These are phyloP conservation scores for Gnatocerus cornutus DNA, from an alignment of 2,888 invertebrate species.

Conservation along the genomic window DNA sequence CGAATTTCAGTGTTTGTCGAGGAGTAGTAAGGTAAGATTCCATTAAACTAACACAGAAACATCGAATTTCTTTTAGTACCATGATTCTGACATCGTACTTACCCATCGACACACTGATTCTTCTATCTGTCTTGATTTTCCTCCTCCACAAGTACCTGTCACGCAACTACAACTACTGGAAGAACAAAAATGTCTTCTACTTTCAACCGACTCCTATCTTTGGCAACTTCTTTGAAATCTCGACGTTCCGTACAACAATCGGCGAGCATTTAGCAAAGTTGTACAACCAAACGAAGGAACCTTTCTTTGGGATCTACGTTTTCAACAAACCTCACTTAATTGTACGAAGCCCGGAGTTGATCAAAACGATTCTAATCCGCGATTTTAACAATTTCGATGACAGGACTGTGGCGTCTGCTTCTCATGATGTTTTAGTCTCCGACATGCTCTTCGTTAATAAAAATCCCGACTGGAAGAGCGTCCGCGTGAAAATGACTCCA, in stretches of 20 bases:
- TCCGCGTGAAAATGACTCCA: constrained; percentile 73
- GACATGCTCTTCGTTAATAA: constrained; percentile 70
- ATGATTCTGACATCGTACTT: constrained; percentile 26
- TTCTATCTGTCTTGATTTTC: constrained; percentile 25
- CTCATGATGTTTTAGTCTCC: constrained; percentile 69
- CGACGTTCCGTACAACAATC: constrained; percentile 47
- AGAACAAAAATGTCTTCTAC: constrained; percentile 55
- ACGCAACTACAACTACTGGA: constrained; percentile 60
- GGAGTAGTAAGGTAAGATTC: not conserved
- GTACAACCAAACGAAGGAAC: constrained; percentile 54
- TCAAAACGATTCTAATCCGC: constrained; percentile 71
- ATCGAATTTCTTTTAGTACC: not conserved
- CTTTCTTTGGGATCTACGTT: constrained; percentile 72
- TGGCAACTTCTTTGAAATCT: constrained; percentile 56
- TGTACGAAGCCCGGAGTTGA: constrained; percentile 70
- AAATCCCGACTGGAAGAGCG: constrained; percentile 73
- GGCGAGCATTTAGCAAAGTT: constrained; percentile 49
- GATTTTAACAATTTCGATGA: constrained; percentile 72
- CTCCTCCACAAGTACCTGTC: constrained; percentile 56
- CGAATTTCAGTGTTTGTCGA: not conserved
- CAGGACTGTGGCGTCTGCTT: constrained; percentile 68
- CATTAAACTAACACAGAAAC: not conserved
- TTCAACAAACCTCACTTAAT: constrained; percentile 72
- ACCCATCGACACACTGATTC: constrained; percentile 26
- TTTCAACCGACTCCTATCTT: constrained; percentile 57